These are phyloP conservation scores for Plagodis pulveraria DNA, from an alignment of 2,888 invertebrate genomes.

Conservation along the genomic window DNA sequence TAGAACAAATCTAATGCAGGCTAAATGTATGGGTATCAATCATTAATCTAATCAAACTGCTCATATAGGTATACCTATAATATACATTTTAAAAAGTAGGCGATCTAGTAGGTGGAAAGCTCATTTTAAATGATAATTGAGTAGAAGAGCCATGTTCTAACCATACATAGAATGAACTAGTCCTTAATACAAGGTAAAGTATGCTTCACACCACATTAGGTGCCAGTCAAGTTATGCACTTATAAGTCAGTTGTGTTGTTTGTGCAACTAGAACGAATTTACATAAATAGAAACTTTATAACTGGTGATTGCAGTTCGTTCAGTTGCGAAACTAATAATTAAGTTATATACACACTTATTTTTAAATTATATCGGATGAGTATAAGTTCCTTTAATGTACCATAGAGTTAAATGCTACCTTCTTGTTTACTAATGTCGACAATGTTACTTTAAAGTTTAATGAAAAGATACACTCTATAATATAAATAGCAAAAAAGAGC, in stretches of 20 bases:
- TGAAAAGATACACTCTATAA: too few species aligned
- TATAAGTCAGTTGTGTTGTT: constrained; percentile 20
- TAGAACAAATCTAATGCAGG: too few species aligned
- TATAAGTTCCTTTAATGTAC: too few species aligned
- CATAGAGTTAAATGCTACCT: too few species aligned
- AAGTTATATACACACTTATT: too few species aligned
- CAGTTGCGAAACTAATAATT: constrained; percentile 15
- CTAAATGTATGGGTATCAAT: too few species aligned
- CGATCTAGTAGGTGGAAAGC: not conserved
- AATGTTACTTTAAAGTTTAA: too few species aligned
- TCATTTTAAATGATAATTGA: constrained; percentile 14
- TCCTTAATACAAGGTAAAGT: constrained; percentile 5
- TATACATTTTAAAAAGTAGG: not conserved
- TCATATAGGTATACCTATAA: not conserved
- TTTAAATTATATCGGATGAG: too few species aligned
- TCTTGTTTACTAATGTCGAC: too few species aligned
- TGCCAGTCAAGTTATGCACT: constrained; percentile 21
- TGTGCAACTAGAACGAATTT: constrained; percentile 34
- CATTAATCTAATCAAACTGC: too few species aligned
- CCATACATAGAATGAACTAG: not conserved
- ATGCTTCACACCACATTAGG: constrained; percentile 9
- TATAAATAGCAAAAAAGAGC: too few species aligned
- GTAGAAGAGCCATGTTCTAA: constrained; percentile 10
- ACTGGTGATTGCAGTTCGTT: constrained; percentile 21
- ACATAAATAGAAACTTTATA: constrained; percentile 37